Evolutionary conservation across 2,797 vertebrate species (phyloP).

Genomic region (Emydoidea blandingii): DNA sequence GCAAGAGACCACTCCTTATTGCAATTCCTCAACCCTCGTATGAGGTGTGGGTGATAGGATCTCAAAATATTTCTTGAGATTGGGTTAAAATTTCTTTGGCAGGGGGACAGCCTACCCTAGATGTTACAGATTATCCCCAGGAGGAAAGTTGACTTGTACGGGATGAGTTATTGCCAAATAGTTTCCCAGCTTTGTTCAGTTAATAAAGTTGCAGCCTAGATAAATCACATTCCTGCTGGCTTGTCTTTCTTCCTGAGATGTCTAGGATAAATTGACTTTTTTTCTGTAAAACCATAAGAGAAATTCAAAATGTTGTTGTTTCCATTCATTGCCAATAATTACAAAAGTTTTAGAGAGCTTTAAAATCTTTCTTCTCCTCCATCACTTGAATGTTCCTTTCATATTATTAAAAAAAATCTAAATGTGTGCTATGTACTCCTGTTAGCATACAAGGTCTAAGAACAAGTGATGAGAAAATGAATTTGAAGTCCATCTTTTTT

Average conservation of each 20-base stretch:
- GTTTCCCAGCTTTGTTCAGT: not conserved
- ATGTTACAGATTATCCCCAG: not conserved
- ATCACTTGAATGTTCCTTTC: not conserved
- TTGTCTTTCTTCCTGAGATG: not conserved
- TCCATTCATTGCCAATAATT: not conserved
- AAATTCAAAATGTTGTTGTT: not conserved
- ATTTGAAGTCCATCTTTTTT: not conserved
- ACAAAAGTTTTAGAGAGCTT: not conserved
- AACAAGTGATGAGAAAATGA: accelerated
- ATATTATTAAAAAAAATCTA: not conserved
- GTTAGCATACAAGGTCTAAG: not conserved
- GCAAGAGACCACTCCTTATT: not conserved
- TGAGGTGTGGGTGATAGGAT: not conserved
- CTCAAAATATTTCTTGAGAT: not conserved
- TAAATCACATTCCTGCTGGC: not conserved
- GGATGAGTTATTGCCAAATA: not conserved
- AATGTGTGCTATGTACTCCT: accelerated
- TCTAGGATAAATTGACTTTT: not conserved
- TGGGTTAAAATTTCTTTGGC: not conserved
- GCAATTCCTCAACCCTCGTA: not conserved
- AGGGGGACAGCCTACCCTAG: not conserved
- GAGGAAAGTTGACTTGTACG: not conserved
- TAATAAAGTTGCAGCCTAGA: not conserved
- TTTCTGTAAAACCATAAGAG: not conserved
- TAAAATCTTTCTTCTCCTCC: not conserved